Percentiles rank a stretch among this genome's conserved stretches.
Conservation (phyloP, 53 echinoderm and acorn worm genomes). For the Henricia sp. region DNA sequence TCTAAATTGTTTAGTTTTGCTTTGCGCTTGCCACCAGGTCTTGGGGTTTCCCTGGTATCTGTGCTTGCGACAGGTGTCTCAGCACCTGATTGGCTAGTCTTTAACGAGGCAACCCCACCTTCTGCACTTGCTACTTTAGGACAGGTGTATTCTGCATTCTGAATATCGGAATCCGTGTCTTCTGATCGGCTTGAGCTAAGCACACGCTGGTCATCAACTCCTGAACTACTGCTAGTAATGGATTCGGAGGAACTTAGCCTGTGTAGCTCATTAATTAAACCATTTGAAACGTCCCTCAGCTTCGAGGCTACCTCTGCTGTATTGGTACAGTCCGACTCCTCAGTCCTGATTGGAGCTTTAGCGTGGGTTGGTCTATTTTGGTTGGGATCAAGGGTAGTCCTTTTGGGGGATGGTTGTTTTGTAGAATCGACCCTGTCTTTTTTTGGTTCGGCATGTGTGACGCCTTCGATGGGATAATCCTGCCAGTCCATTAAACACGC, state of each 20-base stretch:
- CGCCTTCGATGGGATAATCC: conserved; percentile 93
- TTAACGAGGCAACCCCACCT: conserved; percentile 8
- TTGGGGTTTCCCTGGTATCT: conserved; percentile 18
- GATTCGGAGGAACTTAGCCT: conserved; percentile 88
- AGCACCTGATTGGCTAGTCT: conserved; percentile 3
- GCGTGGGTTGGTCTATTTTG: conserved; percentile 22
- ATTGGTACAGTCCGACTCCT: conserved; percentile 38
- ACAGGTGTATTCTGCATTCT: conserved; percentile 25
- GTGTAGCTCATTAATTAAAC: conserved; percentile 74
- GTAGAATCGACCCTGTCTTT: conserved; percentile 51
- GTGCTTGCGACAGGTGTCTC: neutral
- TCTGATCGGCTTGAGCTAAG: conserved; percentile 84
- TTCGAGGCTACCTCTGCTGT: conserved; percentile 34
- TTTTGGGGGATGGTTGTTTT: conserved; percentile 12
- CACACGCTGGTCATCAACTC: conserved; percentile 84
- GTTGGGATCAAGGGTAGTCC: conserved; percentile 28
- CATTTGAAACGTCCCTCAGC: conserved; percentile 43
- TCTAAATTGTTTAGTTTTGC: conserved; percentile 83
- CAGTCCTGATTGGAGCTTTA: conserved; percentile 20
- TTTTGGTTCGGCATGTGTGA: conserved; percentile 76
- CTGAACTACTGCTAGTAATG: conserved; percentile 75
- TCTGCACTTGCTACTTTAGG: conserved; percentile 17
- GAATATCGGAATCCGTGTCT: conserved; percentile 86
- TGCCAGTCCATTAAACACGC: conserved; percentile 96
- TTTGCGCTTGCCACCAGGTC: conserved; percentile 81